Conservation (phyloP, 2,113 vertebrate species). For the Hucho hucho region DNA sequence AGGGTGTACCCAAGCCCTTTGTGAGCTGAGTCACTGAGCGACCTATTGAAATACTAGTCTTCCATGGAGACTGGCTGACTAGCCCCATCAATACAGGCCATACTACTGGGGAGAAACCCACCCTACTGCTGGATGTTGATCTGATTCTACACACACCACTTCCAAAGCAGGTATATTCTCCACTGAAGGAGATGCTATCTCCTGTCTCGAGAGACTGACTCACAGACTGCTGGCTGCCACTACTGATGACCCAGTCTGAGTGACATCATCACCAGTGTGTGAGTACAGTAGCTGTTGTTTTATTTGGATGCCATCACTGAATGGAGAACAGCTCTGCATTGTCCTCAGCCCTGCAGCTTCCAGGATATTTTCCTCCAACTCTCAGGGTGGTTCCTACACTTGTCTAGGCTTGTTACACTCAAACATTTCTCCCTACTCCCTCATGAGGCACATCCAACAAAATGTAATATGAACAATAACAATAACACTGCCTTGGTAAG, state of each 20-base stretch:
- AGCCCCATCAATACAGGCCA: not conserved
- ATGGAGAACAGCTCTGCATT: slow-evolving; percentile 13
- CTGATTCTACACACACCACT: not conserved
- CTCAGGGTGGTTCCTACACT: slow-evolving; percentile 37
- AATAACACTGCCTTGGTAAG: slow-evolving; percentile 12
- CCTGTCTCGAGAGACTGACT: slow-evolving; percentile 14
- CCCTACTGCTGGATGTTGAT: not conserved
- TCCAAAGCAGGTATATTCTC: not conserved
- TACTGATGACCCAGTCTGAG: slow-evolving; percentile 16
- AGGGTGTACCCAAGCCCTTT: not conserved
- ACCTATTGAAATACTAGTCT: not conserved
- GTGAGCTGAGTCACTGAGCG: not conserved
- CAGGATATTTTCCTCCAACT: not conserved
- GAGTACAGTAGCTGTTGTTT: slow-evolving; percentile 14
- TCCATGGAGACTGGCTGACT: not conserved
- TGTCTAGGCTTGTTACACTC: slow-evolving; percentile 51
- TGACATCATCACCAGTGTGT: slow-evolving; percentile 31
- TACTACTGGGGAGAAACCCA: not conserved
- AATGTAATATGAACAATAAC: slow-evolving; percentile 35
- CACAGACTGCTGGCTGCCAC: not conserved
- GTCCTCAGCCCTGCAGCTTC: slow-evolving; percentile 9
- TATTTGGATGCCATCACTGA: slow-evolving; percentile 9
- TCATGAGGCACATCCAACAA: slow-evolving; percentile 50
- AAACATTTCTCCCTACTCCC: slow-evolving; percentile 42
- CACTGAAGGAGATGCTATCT: slow-evolving; percentile 14